Conservation (phyloP, 2,113 vertebrate genomes). For the Spea multiplicata region DNA sequence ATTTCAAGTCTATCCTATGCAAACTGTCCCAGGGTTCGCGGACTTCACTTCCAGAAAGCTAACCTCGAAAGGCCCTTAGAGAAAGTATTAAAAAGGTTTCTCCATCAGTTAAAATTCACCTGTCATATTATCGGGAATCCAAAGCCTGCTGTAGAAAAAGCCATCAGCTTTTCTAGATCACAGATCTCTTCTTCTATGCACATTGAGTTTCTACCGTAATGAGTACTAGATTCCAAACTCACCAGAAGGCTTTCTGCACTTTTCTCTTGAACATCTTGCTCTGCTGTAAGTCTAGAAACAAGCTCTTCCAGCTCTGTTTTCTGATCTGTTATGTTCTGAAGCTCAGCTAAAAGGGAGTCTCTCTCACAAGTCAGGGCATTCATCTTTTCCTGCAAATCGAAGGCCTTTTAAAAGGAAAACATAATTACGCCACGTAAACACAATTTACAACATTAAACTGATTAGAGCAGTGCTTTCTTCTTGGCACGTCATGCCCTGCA, state of each 20-base stretch:
- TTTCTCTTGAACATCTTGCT: not conserved
- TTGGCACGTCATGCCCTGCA: not conserved
- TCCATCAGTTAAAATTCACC: no score
- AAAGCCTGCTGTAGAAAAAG: no score
- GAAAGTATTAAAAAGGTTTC: no score
- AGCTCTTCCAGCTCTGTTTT: not conserved
- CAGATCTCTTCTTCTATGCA: no score
- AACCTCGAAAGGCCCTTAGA: no score
- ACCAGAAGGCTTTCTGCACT: not conserved
- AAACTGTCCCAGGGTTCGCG: no score
- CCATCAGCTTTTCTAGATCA: no score
- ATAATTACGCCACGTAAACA: not conserved
- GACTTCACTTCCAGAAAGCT: no score
- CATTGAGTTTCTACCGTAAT: not conserved
- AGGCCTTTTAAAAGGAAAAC: not conserved
- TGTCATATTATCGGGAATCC: no score
- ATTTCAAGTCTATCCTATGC: no score
- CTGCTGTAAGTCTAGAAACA: not conserved
- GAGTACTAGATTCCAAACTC: not conserved
- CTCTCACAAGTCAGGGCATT: not conserved
- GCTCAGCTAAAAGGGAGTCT: not conserved
- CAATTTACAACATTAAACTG: not conserved
- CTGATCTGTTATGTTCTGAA: not conserved
- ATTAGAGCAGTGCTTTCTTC: not conserved
- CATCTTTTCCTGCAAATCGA: not conserved